Conservation (phyloP, 2,797 vertebrate species). For the Huso huso region DNA sequence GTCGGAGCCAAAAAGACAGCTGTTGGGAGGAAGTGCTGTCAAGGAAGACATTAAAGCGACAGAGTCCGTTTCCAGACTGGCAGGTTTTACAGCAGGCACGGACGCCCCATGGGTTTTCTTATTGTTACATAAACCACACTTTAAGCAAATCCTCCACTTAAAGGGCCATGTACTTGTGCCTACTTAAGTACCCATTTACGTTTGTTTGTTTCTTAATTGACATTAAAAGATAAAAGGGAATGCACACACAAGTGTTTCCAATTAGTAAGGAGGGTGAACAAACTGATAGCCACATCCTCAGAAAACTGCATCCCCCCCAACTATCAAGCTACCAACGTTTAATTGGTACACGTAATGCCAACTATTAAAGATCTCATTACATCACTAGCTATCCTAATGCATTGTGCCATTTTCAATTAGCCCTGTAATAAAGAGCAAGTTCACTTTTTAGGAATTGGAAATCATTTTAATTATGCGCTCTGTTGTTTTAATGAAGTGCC, state of each 20-base stretch:
- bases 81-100: slow-evolving; percentile 48
- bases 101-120: slow-evolving; percentile 38
- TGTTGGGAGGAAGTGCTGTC: slow-evolving; percentile 90
- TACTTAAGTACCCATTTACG: slow-evolving; percentile 10
- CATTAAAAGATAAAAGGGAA: slow-evolving; percentile 3
- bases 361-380: neutral
- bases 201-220: slow-evolving; percentile 8
- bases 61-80: slow-evolving; percentile 40
- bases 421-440: neutral
- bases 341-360: neutral
- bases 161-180: slow-evolving; percentile 26
- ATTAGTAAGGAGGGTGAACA: slow-evolving; percentile 2
- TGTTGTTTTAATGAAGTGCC: no score
- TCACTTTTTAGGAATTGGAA: neutral
- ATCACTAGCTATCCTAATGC: neutral
- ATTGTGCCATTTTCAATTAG: slow-evolving; percentile 2
- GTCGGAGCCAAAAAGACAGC: slow-evolving; percentile 92
- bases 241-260: slow-evolving; percentile 9
- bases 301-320: neutral
- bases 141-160: slow-evolving; percentile 26
- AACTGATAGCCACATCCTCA: neutral
- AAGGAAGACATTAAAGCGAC: slow-evolving; percentile 75
- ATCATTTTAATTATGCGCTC: no score
- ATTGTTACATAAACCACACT: slow-evolving; percentile 21
- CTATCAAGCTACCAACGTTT: neutral